Conservation (phyloP, 2,888 invertebrate species). For the Apamea anceps region DNA sequence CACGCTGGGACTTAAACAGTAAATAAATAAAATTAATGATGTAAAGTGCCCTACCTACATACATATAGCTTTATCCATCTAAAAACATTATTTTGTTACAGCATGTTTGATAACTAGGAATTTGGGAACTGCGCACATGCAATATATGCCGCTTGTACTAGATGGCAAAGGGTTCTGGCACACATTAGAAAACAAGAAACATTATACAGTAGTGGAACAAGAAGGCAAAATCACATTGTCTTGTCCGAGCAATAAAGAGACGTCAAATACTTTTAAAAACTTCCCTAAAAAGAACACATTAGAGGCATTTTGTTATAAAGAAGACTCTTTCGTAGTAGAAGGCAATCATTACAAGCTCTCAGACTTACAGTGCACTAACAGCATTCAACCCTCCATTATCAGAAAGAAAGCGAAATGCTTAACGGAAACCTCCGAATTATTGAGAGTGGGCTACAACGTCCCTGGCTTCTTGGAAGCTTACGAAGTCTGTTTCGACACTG, state of each 20-base stretch:
- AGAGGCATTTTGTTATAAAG: slow-evolving; percentile 53
- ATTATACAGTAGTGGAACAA: slow-evolving; percentile 38
- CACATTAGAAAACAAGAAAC: slow-evolving; percentile 19
- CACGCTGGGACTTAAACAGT: not conserved
- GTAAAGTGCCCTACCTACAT: not conserved
- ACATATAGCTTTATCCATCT: not conserved
- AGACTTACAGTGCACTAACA: slow-evolving; percentile 57
- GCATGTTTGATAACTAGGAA: slow-evolving; percentile 62
- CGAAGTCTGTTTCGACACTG: slow-evolving; percentile 61
- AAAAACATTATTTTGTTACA: slow-evolving; percentile 48
- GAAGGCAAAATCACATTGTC: slow-evolving; percentile 48
- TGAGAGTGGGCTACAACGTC: slow-evolving; percentile 62
- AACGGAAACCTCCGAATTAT: slow-evolving; percentile 54
- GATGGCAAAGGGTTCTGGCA: slow-evolving; percentile 49
- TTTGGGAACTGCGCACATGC: not conserved
- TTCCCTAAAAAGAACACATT: slow-evolving; percentile 46
- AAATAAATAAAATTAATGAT: not conserved
- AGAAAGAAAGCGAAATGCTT: slow-evolving; percentile 52
- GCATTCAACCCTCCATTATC: slow-evolving; percentile 45
- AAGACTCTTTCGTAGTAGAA: slow-evolving; percentile 53
- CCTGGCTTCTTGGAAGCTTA: slow-evolving; percentile 60
- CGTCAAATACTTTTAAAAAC: slow-evolving; percentile 51
- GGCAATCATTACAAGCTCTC: slow-evolving; percentile 49
- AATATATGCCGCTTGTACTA: slow-evolving; percentile 58
- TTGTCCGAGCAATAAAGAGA: slow-evolving; percentile 46